Base-by-base conservation (phyloP, 2,113 vertebrate species). In the Girardinichthys multiradiatus region DNA sequence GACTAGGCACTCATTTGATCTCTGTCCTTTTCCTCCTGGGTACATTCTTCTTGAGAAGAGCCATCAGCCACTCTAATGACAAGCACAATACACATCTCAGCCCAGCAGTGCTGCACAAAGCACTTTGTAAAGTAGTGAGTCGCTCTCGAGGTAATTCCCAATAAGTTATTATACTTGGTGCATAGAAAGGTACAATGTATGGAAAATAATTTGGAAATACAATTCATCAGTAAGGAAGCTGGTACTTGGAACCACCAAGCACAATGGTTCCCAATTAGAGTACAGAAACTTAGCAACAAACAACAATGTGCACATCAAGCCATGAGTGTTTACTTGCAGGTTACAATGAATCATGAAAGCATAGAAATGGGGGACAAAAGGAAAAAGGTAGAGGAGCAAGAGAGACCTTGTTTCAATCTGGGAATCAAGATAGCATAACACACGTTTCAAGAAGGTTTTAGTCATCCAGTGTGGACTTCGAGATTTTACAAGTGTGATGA, bases 401-500 rank as follows among this genome's bases (percentile, higher is more conserved):
- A 60, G 81, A 86, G 70, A 76, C 72, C 79, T 71, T 59, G 80
- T 91, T 87, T 85, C 85, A 66, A 72, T 74, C 60, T 39, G 64
- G 80, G 75, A 71, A 85, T 72, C 45, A 48, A 42, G 77, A 72
- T 72, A 63, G 74, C 64, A 81, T 33, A 63, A 84, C 68, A 57
- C 28, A 62, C 61, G 70, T 79, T 70, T 81, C 54, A 74, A 84
- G 76, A 65, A 68, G 51, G 45, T 27, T 75, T 72, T 76, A 88
- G 85, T 85, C 81, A 79, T 80, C 79, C 62, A 81, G 72, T 69
- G 69, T 73, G 63, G 81, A 63, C 71, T 11, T 68, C 45, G 75
- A 77, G 87, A 88, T 73, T 83, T 85, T 77, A 86, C 84, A 68
- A 64, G 66, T 72, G 78, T 87, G 91, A 91, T 91, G 89, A 89